These are phyloP conservation scores for Machimus rusticus DNA, from an alignment of 2,888 invertebrate genomes.

Conservation along the genomic window DNA sequence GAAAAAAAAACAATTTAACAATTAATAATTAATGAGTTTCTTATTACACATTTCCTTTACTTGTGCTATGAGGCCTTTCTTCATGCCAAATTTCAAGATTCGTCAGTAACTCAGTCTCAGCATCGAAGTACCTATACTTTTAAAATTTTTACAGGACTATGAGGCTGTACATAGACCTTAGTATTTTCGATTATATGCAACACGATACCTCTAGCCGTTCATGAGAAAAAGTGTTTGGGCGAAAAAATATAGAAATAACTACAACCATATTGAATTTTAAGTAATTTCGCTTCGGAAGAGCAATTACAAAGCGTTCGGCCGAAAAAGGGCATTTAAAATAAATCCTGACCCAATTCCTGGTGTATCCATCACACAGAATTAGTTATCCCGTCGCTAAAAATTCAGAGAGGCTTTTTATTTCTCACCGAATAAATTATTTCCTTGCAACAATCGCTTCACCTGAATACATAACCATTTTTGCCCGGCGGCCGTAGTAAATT, in stretches of 20 bases:
- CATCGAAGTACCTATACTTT: too few species aligned
- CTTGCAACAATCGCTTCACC: background rate
- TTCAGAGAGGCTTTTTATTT: constrained; percentile 1
- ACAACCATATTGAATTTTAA: background rate
- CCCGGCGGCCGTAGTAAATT: background rate
- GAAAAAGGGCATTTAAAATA: background rate
- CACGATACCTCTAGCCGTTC: too few species aligned
- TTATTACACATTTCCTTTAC: too few species aligned
- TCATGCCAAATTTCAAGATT: too few species aligned
- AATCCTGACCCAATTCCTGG: background rate
- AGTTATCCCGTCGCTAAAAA: background rate
- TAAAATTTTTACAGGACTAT: too few species aligned
- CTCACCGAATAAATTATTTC: constrained; percentile 10
- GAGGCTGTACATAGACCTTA: too few species aligned
- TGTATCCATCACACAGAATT: background rate
- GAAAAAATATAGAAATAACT: background rate
- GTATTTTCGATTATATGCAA: too few species aligned
- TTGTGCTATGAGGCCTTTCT: too few species aligned
- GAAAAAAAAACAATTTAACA: too few species aligned
- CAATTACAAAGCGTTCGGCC: background rate
- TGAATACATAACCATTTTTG: background rate
- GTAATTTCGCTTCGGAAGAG: background rate
- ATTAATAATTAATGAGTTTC: too few species aligned
- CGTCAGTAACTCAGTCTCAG: too few species aligned
- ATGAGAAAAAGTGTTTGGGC: too few species aligned